Percentiles rank a stretch among this genome's conserved stretches.
Evolutionary conservation across 2,888 invertebrate species (phyloP).

Genomic region (Muschampia plurimacula): DNA sequence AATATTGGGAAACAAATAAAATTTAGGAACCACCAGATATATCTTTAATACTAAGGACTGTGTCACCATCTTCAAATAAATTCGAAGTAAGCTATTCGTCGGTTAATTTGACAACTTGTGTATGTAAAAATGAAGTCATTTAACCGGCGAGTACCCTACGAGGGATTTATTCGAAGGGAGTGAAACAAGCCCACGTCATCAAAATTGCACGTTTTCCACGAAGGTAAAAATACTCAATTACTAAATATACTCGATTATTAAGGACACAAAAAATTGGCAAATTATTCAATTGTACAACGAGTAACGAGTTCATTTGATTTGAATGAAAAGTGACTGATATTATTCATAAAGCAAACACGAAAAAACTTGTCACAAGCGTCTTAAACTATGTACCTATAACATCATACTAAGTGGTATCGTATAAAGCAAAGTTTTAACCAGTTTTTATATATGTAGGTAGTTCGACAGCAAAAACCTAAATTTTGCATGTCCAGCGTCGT

Average conservation of each 20-base stretch:
- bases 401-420: conserved; percentile 11
- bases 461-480: conserved; percentile 15
- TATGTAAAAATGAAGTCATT: too few species aligned
- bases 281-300: conserved; percentile 46
- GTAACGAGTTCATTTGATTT: conserved; percentile 47
- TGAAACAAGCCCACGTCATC: neutral
- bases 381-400: neutral
- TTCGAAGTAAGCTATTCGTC: too few species aligned
- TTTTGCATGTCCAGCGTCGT: neutral
- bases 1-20: too few species aligned
- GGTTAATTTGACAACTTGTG: too few species aligned
- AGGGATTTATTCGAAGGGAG: too few species aligned
- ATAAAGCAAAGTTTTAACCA: conserved; percentile 3
- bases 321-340: conserved; percentile 40
- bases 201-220: neutral
- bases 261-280: conserved; percentile 52
- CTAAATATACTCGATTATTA: conserved; percentile 51
- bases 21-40: too few species aligned
- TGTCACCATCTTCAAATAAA: too few species aligned
- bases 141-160: too few species aligned
- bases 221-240: conserved; percentile 50
- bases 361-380: conserved; percentile 40
- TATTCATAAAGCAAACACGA: conserved; percentile 33
- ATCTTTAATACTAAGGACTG: too few species aligned
- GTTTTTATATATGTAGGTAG: neutral